Evolutionary conservation across 2,888 invertebrate genomes (phyloP), one percentile per base, ranked within the genome.

Genomic region (Mesopsocus fuscifrons): DNA sequence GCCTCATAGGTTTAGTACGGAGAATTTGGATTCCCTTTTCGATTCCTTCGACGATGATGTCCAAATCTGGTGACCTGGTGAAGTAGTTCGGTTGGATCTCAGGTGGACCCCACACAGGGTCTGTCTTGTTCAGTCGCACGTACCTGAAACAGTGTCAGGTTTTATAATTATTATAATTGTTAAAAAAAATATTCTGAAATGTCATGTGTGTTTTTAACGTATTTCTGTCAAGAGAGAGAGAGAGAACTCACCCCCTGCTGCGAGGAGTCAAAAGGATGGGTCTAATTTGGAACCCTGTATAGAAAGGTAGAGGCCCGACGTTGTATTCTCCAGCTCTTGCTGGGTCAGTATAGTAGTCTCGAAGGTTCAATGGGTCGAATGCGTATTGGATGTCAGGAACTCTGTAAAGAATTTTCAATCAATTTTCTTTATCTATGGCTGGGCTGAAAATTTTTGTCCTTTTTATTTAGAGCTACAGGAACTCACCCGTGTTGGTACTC

Each of bases 21-120:
- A 75, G 68, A 32, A 79, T 58, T 40, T 67, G 63, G 13, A 72
- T 54, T 20, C 65, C 69, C 47, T 70, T 73, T 49, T 68, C 67
- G 21, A 74, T 60, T 1, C 73, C 52, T 46, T 50, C 50, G 9
- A 52, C 48, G 13, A 79, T 64, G 9, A 66, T 62, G 40, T 53
- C 51, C 3, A 59, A 49, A 42, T 61, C 60, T 4, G 54, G 55
- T 44, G 55, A 54, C 40, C 69, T 67, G 0, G 68, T 68, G 44
- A 75, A 77, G 44, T 73, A 75, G 49, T 72, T 73, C 0, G 85
- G 72, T 52, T 75, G 74, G 49, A 88, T 77, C 43, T 77, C 58
- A 0, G 87, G 87, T 41, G 68, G 66, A 1, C 80, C 77, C 54
- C 69, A 71, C n/a, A 50, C 8, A 0, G 87, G 87, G 61, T 87